Percentiles rank a stretch among this genome's conserved stretches.
Evolutionary conservation across 2,797 vertebrate species (phyloP).

Genomic region (Limnodromus scolopaceus): DNA sequence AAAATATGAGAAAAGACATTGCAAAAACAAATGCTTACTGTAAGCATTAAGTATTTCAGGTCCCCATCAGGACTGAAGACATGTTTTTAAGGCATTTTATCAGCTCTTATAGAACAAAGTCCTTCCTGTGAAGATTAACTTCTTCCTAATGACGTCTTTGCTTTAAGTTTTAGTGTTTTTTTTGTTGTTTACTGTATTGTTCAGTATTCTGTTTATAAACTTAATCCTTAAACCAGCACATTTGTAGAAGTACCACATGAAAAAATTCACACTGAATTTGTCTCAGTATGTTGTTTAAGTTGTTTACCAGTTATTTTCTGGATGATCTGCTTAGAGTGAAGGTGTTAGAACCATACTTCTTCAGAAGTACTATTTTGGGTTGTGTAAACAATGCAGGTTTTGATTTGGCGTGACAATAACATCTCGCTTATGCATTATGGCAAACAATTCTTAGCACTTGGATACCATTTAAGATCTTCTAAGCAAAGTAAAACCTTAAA

Average conservation of each 20-base stretch:
- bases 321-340: background rate
- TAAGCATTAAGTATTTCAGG: background rate
- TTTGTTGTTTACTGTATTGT: background rate
- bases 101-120: background rate
- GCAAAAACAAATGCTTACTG: background rate
- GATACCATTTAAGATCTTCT: background rate
- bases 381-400: background rate
- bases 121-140: background rate
- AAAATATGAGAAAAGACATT: background rate
- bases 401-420: background rate
- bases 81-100: background rate
- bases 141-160: background rate
- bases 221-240: background rate
- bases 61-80: background rate
- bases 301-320: background rate
- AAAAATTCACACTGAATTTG: background rate
- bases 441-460: background rate
- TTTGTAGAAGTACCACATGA: background rate
- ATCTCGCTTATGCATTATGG: background rate
- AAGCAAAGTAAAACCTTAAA: background rate
- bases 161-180: background rate
- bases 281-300: background rate
- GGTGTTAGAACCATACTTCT: background rate
- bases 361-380: background rate
- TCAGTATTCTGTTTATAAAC: background rate